phyloP scores from a whole-genome alignment of 2,113 vertebrate genomes.

The Peromyscus californicus region DNA sequence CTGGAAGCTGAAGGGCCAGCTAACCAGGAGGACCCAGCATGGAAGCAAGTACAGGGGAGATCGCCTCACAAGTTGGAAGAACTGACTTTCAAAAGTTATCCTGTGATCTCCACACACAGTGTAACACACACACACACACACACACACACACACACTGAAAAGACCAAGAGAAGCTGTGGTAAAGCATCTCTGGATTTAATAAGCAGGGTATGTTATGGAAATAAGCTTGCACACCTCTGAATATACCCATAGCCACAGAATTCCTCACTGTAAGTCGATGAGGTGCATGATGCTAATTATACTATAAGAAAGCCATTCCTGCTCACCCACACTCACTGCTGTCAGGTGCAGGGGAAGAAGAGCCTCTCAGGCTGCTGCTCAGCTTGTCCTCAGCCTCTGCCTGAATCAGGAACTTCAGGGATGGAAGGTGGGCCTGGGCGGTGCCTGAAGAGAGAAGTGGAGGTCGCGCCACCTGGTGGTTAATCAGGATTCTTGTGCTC shows the following conservation, averaged over 20 bases:
- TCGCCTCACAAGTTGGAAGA: neutral
- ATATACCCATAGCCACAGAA: neutral
- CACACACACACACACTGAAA: neutral
- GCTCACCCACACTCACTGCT: neutral
- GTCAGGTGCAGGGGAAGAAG: neutral
- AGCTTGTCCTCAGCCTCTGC: neutral
- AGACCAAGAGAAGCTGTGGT: rapidly evolving
- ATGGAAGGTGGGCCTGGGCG: neutral
- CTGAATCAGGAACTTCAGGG: neutral
- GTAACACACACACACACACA: too few relatives aligned
- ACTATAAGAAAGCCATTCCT: neutral
- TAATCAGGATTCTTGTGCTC: neutral
- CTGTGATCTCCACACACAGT: neutral
- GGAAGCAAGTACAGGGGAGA: neutral
- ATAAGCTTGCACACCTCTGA: neutral
- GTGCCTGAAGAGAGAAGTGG: neutral
- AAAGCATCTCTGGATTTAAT: neutral
- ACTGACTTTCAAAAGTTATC: neutral
- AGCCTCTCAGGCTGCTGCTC: neutral
- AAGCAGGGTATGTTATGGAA: neutral
- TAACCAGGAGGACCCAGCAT: neutral
- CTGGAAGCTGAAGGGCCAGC: neutral
- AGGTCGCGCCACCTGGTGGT: neutral
- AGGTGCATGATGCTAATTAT: too few relatives aligned
- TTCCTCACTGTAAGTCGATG: too few relatives aligned